phyloP scores from a whole-genome alignment of 1,140 invertebrate genomes.

The Drosophila cardini region DNA sequence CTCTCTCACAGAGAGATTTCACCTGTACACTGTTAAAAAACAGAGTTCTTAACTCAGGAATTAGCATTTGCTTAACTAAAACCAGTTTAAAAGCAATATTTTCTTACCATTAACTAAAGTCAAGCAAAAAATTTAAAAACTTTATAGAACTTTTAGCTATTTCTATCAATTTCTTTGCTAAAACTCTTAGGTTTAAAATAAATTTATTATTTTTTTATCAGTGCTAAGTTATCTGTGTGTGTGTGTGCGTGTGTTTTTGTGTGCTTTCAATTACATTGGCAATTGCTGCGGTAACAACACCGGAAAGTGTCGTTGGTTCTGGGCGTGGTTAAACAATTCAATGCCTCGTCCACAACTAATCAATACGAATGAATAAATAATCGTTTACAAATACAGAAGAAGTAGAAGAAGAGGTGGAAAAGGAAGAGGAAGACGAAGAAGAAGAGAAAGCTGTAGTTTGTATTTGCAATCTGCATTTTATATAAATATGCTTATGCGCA shows the following conservation, averaged over 20 bases:
- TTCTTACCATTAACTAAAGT: too few relatives aligned
- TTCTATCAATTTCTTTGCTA: too few relatives aligned
- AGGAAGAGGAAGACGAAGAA: conserved; percentile 36
- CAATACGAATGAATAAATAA: conserved; percentile 81
- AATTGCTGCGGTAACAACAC: conserved; percentile 74
- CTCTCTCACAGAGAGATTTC: conserved; percentile 5
- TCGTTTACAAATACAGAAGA: conserved; percentile 61
- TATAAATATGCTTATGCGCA: conserved; percentile 79
- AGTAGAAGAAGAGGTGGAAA: background rate
- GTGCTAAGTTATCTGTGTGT: background rate
- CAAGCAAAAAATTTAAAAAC: too few relatives aligned
- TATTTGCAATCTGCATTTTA: conserved; percentile 79
- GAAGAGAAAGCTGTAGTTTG: conserved; percentile 12
- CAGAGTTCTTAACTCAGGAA: too few relatives aligned
- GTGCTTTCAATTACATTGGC: conserved; percentile 77
- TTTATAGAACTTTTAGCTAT: too few relatives aligned
- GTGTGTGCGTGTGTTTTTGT: conserved; percentile 40
- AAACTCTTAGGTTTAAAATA: too few relatives aligned
- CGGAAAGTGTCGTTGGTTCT: conserved; percentile 46
- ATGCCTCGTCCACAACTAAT: conserved; percentile 54
- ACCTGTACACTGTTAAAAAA: conserved; percentile 1
- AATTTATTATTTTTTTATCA: too few relatives aligned
- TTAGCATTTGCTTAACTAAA: too few relatives aligned
- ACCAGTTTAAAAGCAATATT: too few relatives aligned
- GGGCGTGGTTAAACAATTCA: conserved; percentile 31